A percentile compares a stretch with the other conserved stretches of the same genome.
Conservation (phyloP, 2,797 vertebrate species). For the Sebastes umbrosus region DNA sequence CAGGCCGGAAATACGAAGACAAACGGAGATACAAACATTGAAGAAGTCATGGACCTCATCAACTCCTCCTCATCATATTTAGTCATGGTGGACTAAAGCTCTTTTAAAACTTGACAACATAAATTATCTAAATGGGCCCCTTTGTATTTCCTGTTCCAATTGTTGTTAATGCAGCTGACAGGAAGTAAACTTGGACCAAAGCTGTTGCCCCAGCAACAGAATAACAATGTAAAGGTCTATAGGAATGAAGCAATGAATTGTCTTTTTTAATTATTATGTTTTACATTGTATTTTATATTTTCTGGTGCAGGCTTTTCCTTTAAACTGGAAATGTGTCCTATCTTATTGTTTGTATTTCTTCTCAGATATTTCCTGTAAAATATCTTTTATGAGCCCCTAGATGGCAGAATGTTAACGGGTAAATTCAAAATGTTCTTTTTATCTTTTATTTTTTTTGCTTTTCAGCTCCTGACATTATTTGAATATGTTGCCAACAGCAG, state of each 20-base stretch:
- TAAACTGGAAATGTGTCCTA: background rate
- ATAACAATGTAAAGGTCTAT: no score
- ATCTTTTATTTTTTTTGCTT: background rate
- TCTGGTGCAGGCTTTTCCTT: background rate
- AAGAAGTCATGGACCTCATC: background rate
- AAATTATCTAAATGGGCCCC: no score
- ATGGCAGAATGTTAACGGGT: conserved; percentile 18
- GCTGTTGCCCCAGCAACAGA: no score
- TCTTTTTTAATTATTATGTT: background rate
- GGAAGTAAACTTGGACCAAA: no score
- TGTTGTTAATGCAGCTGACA: no score
- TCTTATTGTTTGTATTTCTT: no score
- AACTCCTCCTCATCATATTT: background rate
- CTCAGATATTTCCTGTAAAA: background rate
- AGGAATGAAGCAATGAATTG: no score
- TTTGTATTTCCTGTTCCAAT: no score
- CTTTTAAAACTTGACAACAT: no score
- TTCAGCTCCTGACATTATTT: background rate
- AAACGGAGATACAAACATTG: background rate
- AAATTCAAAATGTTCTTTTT: background rate
- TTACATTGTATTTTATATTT: background rate
- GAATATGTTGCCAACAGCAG: background rate
- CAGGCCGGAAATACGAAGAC: background rate
- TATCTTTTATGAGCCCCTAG: conserved; percentile 34
- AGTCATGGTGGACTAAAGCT: background rate